phyloP scores from a whole-genome alignment of 2,113 vertebrate species.

The Coptodon bakossiorum region DNA sequence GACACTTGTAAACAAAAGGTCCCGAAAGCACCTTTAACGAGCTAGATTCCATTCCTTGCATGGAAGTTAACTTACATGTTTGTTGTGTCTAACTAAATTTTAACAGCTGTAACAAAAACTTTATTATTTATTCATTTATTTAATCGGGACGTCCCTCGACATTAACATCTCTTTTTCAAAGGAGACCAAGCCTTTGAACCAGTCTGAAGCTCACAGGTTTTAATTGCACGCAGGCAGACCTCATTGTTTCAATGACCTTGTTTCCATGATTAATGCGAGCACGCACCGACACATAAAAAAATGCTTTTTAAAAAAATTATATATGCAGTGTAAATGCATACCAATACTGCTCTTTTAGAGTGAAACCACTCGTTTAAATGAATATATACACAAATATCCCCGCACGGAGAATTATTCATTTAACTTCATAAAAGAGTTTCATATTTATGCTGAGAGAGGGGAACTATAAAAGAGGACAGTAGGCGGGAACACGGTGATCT shows the following conservation, averaged over 20 bases:
- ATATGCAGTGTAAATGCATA: neutral
- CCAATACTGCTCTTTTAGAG: neutral
- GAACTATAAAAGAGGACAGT: neutral
- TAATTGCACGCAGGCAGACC: neutral
- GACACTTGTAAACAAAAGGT: neutral
- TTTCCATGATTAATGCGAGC: neutral
- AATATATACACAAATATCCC: neutral
- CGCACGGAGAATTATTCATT: neutral
- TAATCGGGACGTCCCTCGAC: neutral
- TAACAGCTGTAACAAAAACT: neutral
- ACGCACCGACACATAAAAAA: neutral
- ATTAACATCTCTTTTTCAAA: neutral
- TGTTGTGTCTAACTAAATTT: neutral
- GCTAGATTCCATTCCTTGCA: neutral
- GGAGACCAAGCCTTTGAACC: neutral
- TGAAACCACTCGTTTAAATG: neutral
- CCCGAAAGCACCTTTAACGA: neutral
- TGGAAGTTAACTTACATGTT: neutral
- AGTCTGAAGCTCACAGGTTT: neutral
- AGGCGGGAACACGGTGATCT: neutral
- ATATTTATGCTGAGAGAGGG: neutral
- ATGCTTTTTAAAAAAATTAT: neutral
- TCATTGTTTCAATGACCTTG: neutral
- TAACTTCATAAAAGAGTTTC: neutral
- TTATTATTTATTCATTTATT: neutral